Percentiles rank a stretch among this genome's conserved stretches.
phyloP scores from a whole-genome alignment of 2,888 invertebrate species.

The Tipula confusa region DNA sequence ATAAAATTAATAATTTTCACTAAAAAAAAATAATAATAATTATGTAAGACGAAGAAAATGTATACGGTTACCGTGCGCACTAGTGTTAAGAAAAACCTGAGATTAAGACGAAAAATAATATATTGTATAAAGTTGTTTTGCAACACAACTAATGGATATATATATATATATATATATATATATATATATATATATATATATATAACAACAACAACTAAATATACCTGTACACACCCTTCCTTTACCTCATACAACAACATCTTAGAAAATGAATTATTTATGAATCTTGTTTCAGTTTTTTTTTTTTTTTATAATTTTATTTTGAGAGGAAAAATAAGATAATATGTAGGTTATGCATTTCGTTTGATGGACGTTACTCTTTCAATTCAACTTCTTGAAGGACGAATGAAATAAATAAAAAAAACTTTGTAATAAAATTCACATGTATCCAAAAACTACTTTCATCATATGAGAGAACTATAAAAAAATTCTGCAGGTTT shows the following conservation, averaged over 20 bases:
- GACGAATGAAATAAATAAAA: background rate
- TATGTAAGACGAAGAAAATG: background rate
- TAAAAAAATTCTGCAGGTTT: background rate
- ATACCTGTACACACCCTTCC: background rate
- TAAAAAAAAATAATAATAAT: background rate
- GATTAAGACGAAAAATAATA: background rate
- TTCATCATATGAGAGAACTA: background rate
- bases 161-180: background rate
- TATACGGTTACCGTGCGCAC: background rate
- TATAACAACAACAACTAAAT: too few species aligned
- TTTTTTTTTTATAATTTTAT: background rate
- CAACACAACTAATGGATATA: background rate
- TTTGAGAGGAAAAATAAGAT: background rate
- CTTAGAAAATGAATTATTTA: constrained; percentile 25
- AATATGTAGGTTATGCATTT: constrained; percentile 25
- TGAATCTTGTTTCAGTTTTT: background rate
- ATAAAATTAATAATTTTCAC: background rate
- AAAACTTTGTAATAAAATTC: background rate
- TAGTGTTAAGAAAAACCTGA: background rate
- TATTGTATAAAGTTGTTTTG: background rate
- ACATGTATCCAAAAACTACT: background rate
- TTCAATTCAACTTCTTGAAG: constrained; percentile 25
- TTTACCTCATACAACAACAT: constrained; percentile 25
- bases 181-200: background rate
- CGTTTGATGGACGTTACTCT: constrained; percentile 7